phyloP scores from a whole-genome alignment of 2,113 vertebrate genomes.

The Sinocyclocheilus maitianheensis region DNA sequence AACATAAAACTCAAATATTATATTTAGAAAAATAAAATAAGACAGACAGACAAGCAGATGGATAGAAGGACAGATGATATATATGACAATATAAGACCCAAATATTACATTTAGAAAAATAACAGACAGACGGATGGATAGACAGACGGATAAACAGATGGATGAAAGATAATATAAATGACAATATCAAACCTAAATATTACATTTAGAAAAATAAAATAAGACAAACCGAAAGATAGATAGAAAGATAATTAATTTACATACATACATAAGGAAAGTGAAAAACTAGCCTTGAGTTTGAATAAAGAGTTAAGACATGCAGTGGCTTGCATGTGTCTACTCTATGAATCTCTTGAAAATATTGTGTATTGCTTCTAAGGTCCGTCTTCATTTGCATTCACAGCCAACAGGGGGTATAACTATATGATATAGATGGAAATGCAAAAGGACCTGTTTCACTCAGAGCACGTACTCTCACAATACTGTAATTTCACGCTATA shows the following conservation, averaged over 20 bases:
- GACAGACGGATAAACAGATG: no score
- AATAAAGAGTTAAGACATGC: neutral
- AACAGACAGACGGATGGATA: neutral
- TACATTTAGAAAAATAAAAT: no score
- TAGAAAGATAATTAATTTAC: no score
- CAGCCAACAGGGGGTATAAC: slow-evolving; percentile 37
- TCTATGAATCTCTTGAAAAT: neutral
- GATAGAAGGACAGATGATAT: no score
- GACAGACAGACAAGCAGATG: neutral
- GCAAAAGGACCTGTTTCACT: slow-evolving; percentile 57
- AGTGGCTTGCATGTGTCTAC: neutral
- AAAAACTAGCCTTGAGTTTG: no score
- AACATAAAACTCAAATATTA: no score
- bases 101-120: no score
- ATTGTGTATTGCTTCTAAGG: slow-evolving; percentile 18
- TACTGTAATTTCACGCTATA: slow-evolving; percentile 65
- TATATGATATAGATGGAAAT: slow-evolving; percentile 55
- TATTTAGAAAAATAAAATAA: no score
- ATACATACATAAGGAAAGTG: no score
- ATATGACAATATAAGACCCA: no score
- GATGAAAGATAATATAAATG: no score
- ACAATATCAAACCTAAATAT: no score
- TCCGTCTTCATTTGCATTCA: slow-evolving; percentile 58
- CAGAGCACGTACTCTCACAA: slow-evolving; percentile 62
- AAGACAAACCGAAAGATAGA: neutral